A percentile compares a stretch with the other conserved stretches of the same genome.
Conservation (phyloP, 2,797 vertebrate species). For the Danionella dracula region DNA sequence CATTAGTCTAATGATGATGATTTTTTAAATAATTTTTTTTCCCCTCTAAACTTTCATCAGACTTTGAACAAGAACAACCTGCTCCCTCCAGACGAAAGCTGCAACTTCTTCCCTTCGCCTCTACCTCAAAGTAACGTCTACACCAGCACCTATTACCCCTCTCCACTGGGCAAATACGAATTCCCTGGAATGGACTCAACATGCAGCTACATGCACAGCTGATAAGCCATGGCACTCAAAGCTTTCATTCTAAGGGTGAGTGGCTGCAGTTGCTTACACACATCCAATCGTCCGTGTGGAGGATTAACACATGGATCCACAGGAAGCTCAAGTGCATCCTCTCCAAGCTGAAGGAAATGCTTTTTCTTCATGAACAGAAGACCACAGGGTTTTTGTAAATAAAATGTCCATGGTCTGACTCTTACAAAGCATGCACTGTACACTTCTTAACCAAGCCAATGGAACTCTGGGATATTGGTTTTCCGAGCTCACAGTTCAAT, state of each 20-base stretch:
- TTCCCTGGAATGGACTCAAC: constrained; percentile 83
- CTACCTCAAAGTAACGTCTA: constrained; percentile 88
- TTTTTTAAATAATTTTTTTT: neutral
- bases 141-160: constrained; percentile 90
- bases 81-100: constrained; percentile 83
- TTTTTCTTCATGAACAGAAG: neutral
- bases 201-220: constrained; percentile 94
- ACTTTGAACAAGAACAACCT: constrained; percentile 95
- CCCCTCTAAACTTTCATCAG: constrained; percentile 53
- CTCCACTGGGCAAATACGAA: constrained; percentile 86
- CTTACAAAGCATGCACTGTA: neutral
- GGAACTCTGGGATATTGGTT: neutral
- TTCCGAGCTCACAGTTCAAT: neutral
- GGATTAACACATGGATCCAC: constrained; percentile 1
- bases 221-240: constrained; percentile 49
- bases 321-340: neutral
- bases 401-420: neutral
- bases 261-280: neutral
- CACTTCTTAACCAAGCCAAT: neutral
- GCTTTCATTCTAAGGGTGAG: neutral
- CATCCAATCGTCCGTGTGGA: neutral
- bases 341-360: neutral
- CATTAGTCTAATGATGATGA: too few relatives aligned
- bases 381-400: neutral
- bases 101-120: constrained; percentile 87